Percentiles rank a stretch among this genome's conserved stretches.
These are phyloP conservation scores for Acleris literana DNA, from an alignment of 2,888 invertebrate genomes.

Conservation along the genomic window DNA sequence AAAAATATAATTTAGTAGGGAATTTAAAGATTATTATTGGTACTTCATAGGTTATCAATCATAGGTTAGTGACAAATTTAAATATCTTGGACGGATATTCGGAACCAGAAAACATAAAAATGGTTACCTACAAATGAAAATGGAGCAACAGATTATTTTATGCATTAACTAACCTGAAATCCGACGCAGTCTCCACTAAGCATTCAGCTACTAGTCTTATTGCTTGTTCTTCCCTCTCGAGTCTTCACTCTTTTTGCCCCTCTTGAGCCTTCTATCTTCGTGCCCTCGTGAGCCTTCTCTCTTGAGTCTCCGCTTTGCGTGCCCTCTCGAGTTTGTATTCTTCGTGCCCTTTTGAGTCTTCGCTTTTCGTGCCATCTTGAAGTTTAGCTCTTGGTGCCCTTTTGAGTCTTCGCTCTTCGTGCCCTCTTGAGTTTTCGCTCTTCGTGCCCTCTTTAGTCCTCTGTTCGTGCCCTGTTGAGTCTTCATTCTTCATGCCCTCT, in stretches of 20 bases:
- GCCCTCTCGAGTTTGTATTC: conserved; percentile 1
- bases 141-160: too few species aligned
- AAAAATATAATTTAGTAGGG: too few species aligned
- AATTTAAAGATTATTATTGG: background rate
- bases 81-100: too few species aligned
- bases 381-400: background rate
- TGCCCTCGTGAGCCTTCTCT: conserved; percentile 4
- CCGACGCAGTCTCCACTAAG: background rate
- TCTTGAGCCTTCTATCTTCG: conserved; percentile 1
- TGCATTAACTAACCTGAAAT: too few species aligned
- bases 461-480: conserved; percentile 27
- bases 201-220: background rate
- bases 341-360: conserved; percentile 6
- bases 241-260: background rate
- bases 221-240: background rate
- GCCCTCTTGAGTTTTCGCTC: background rate
- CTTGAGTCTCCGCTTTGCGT: background rate
- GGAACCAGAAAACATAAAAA: too few species aligned
- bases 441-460: conserved; percentile 27
- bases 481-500: conserved; percentile 25
- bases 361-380: background rate
- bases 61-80: too few species aligned
- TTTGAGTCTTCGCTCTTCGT: conserved; percentile 4
- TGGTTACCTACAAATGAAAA: too few species aligned
- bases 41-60: background rate